Percentiles rank a stretch among this genome's conserved stretches.
Evolutionary conservation across 1,140 invertebrate genomes (phyloP).

Genomic region (Neelides sp.): DNA sequence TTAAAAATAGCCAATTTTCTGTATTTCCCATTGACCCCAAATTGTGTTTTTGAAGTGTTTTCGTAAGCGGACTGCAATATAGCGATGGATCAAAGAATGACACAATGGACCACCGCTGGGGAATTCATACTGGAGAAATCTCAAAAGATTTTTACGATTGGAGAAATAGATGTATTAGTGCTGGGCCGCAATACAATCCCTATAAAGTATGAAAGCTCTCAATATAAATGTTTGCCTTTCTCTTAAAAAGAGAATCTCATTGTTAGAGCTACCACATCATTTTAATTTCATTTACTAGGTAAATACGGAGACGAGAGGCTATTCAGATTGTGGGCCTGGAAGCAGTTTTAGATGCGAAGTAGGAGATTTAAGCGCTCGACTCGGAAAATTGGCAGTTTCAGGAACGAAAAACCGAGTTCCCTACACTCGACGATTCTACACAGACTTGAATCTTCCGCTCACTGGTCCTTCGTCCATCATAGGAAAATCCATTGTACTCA

Average conservation of each 20-base stretch:
- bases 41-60: conserved; percentile 38
- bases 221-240: conserved; percentile 13
- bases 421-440: conserved; percentile 58
- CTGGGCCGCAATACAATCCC: conserved; percentile 68
- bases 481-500: conserved; percentile 72
- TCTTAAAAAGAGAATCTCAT: conserved; percentile 13
- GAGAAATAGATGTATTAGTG: conserved; percentile 66
- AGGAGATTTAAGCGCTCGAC: conserved; percentile 46
- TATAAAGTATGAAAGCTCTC: conserved; percentile 46
- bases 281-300: conserved; percentile 27
- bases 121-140: conserved; percentile 46
- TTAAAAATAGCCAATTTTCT: too few species aligned
- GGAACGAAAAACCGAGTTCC: conserved; percentile 51
- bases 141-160: conserved; percentile 85
- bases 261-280: neutral
- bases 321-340: conserved; percentile 35
- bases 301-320: conserved; percentile 28
- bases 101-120: conserved; percentile 57
- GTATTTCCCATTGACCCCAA: too few species aligned
- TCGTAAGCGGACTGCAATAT: conserved; percentile 58
- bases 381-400: conserved; percentile 58
- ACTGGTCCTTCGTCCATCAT: conserved; percentile 60
- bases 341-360: conserved; percentile 39
- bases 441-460: conserved; percentile 60
- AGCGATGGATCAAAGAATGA: conserved; percentile 72